These are phyloP conservation scores for Trogon surrucura DNA, from an alignment of 2,113 vertebrate genomes.

Conservation along the genomic window DNA sequence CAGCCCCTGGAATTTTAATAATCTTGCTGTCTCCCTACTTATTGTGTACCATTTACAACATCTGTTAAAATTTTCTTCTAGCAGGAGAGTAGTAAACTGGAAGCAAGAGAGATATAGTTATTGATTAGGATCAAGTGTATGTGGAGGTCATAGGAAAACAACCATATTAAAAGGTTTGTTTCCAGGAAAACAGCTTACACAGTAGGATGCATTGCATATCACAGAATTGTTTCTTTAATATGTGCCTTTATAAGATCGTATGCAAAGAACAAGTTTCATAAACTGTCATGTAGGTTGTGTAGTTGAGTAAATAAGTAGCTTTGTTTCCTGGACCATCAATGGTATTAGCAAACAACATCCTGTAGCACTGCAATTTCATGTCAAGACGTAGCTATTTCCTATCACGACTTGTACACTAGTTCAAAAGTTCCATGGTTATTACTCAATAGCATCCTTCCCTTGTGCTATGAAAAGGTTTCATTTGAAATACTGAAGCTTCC, in stretches of 20 bases:
- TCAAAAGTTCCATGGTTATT: fast-evolving
- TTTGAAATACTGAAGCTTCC: not conserved
- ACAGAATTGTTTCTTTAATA: not conserved
- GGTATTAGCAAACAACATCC: not conserved
- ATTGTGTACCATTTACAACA: not conserved
- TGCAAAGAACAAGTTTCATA: not conserved
- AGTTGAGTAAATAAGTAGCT: not conserved
- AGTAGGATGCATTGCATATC: not conserved
- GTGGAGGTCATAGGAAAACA: not conserved
- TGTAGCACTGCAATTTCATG: not conserved
- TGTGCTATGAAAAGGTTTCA: not conserved
- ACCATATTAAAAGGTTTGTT: not conserved
- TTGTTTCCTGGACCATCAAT: not conserved
- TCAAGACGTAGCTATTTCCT: not conserved
- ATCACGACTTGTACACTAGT: too few species aligned
- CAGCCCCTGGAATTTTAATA: not conserved
- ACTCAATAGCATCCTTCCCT: not conserved
- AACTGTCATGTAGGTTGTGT: fast-evolving
- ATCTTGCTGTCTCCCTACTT: not conserved
- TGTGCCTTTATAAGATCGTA: not conserved
- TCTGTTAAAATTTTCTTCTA: not conserved
- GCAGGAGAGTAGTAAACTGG: not conserved
- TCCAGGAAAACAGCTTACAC: not conserved
- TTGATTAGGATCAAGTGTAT: not conserved
- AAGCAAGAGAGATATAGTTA: not conserved